These are phyloP conservation scores for Morpho helenor DNA, from an alignment of 2,888 invertebrate species.

Conservation along the genomic window DNA sequence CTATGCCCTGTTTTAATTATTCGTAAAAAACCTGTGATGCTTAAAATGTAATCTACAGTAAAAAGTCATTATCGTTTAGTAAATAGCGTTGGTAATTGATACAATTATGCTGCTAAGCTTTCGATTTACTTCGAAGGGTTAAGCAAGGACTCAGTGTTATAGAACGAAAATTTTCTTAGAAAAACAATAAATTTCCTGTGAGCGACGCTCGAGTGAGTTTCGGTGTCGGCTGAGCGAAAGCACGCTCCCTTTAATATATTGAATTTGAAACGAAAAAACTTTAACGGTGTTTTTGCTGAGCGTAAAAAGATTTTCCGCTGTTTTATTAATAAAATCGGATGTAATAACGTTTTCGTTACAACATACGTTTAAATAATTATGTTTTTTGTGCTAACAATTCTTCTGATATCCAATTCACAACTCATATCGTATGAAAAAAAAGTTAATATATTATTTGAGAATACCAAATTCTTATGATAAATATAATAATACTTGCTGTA, in stretches of 20 bases:
- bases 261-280: conserved; percentile 79
- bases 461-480: too few species aligned
- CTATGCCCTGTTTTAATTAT: too few species aligned
- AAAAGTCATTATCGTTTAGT: neutral
- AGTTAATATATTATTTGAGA: too few species aligned
- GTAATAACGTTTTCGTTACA: too few species aligned
- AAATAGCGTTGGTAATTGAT: conserved; percentile 10
- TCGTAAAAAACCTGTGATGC: too few species aligned
- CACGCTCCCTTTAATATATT: conserved; percentile 78
- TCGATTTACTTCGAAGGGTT: conserved; percentile 53
- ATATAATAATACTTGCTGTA: too few species aligned
- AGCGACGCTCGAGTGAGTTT: conserved; percentile 77
- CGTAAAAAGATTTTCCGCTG: conserved; percentile 6
- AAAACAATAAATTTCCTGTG: conserved; percentile 78
- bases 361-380: too few species aligned
- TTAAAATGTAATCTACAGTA: neutral
- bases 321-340: neutral
- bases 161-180: conserved; percentile 75
- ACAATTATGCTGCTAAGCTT: conserved; percentile 25
- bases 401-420: too few species aligned
- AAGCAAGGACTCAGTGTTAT: conserved; percentile 55
- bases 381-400: too few species aligned
- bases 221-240: conserved; percentile 75
- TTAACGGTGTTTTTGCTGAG: conserved; percentile 57
- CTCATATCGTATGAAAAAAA: too few species aligned